Conservation (phyloP, 2,113 vertebrate species). For the Lanius ludovicianus region DNA sequence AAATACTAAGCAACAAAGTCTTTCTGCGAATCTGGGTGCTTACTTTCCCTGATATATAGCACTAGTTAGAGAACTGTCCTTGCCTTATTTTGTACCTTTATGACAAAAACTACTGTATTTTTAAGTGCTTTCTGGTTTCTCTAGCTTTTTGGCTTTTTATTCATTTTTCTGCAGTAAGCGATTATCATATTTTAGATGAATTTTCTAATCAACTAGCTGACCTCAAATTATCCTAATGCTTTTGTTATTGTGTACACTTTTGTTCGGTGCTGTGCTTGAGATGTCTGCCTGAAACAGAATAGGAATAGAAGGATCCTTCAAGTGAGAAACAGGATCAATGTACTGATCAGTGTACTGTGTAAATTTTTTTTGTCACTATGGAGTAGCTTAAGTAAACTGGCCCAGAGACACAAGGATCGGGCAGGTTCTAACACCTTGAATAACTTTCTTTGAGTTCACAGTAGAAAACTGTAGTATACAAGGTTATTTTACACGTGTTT, state of each 20-base stretch:
- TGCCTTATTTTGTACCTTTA: not conserved
- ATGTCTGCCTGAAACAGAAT: not conserved
- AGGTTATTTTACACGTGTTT: not conserved
- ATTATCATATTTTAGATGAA: not conserved
- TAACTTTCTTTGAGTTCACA: not conserved
- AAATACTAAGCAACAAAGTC: not conserved
- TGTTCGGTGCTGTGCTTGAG: not conserved
- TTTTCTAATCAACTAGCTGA: not conserved
- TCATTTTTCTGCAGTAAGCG: not conserved
- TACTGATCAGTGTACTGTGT: not conserved
- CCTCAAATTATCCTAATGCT: not conserved
- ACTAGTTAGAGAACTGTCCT: not conserved
- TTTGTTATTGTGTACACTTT: not conserved
- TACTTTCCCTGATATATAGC: not conserved
- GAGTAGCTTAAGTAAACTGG: not conserved
- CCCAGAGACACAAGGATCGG: not conserved
- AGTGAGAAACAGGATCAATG: not conserved
- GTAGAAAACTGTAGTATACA: not conserved
- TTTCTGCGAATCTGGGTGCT: not conserved
- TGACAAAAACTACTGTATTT: not conserved
- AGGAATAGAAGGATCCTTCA: not conserved
- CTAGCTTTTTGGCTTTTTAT: not conserved
- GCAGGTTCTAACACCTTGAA: not conserved
- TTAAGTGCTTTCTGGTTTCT: not conserved
- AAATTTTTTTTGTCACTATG: not conserved